These are phyloP conservation scores for Hippoglossus stenolepis DNA, from an alignment of 2,113 vertebrate species.

Conservation along the genomic window DNA sequence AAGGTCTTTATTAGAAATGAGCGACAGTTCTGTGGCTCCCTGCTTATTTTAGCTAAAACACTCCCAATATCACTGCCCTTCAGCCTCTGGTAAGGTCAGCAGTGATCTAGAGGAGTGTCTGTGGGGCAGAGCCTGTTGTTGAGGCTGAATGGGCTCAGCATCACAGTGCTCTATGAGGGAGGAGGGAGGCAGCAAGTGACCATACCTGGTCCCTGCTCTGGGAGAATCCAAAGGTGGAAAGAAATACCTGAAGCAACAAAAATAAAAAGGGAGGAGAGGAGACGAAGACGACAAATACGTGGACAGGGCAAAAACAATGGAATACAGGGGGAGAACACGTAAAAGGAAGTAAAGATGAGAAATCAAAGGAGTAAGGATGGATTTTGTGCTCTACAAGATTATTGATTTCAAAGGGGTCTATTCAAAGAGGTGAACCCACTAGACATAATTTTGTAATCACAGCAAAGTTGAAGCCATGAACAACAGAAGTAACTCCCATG, in stretches of 20 bases:
- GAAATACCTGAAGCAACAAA: slow-evolving; percentile 94
- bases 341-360: slow-evolving; percentile 54
- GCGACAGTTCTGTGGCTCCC: not conserved
- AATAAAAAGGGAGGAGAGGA: slow-evolving; percentile 76
- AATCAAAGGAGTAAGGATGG: slow-evolving; percentile 27
- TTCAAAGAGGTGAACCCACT: not conserved
- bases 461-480: not conserved
- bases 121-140: slow-evolving; percentile 82
- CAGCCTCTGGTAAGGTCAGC: slow-evolving; percentile 68
- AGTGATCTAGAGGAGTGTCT: slow-evolving; percentile 69
- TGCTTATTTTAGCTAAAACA: not conserved
- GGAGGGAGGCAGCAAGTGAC: slow-evolving; percentile 92
- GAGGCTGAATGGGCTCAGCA: slow-evolving; percentile 87
- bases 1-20: slow-evolving; percentile 29
- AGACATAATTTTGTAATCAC: not conserved
- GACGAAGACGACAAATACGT: slow-evolving; percentile 84
- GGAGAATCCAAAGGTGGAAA: slow-evolving; percentile 94
- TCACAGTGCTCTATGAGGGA: slow-evolving; percentile 91
- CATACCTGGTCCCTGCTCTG: slow-evolving; percentile 90
- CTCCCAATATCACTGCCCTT: slow-evolving; percentile 33
- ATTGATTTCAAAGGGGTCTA: not conserved
- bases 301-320: slow-evolving; percentile 47
- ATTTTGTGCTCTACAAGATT: not conserved
- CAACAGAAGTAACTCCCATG: not conserved
- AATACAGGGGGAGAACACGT: slow-evolving; percentile 37